Base-by-base conservation (phyloP, 2,113 vertebrate genomes). In the Phylloscopus trochiloides region DNA sequence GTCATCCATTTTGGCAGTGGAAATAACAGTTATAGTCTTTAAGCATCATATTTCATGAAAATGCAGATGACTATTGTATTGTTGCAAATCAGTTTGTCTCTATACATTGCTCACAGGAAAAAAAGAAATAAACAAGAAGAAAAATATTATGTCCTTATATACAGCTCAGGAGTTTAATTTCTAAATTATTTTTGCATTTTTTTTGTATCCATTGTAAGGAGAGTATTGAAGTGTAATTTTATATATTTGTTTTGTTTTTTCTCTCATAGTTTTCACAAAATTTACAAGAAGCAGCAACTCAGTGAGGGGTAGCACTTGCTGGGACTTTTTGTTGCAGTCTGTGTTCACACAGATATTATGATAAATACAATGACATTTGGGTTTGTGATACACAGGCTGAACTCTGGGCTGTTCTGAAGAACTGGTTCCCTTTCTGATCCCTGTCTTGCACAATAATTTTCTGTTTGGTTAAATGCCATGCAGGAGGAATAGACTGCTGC, bases 151-250 rank as follows among this genome's bases (percentile, higher is more conserved):
- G 5, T 65, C 9, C 17, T 84, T 82, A 68, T 50, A 48, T 17
- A 25, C 3, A 83, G 28, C 29, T 80, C 38, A 66, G 58, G 13
- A 70, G 38, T 61, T 75, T 65, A 65, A 75, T 59, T 59, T 87
- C 13, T 32, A 48, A 72, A 54, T 42, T 0, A 42, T 34, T 77
- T 59, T 75, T n/a, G 3, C 6, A 7, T 40, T 4, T 0, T 7
- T 42, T 80, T 65, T 65, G 1, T 21, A 54, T 61, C 28, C 6
- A 16, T 31, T 45, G 5, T 40, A 76, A 65, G 10, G 8, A 82
- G 8, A 54, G 7, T 66, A 72, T 24, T 59, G 28, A 63, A 10
- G 12, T 20, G 7, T 18, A 52, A 12, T 70, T 36, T 48, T 54
- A 38, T 12, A 14, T 15, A 17, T 45, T 74, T 77, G 2, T 31